Evolutionary conservation across 1,140 invertebrate genomes (phyloP), one percentile per base, ranked within the genome.

Genomic region (Solenopsis invicta): DNA sequence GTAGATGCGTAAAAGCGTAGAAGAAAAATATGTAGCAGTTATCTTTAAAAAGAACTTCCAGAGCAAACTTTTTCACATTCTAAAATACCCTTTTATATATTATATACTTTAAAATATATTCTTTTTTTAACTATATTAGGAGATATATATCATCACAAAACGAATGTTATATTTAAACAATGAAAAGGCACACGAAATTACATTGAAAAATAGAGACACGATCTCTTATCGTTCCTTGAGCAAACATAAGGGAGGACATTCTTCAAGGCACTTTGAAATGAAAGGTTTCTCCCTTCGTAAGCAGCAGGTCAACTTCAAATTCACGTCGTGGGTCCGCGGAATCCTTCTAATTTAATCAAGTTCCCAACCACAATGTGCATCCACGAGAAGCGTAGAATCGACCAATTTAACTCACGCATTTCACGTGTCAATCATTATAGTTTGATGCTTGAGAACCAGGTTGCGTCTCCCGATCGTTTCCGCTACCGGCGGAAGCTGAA

Each of bases 401-500:
- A 85, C 62, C 52, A 69, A 87, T 71, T 69, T 72, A 85, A 80
- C 80, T 66, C 66, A 66, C 82, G 48, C 72, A 88, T 91, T 89
- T 88, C 86, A 77, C 59, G 81, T 91, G 88, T 92, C 89, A 86
- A 91, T 93, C 89, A 91, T 92, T 90, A 87, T 89, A 77, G 86
- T 84, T 88, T 66, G 85, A 24, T 87, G 71, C 82, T 75, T 67
- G 81, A 54, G 88, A 89, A 74, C 41, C 85, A 76, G 66, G 75
- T 50, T 86, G 61, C 50, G 69, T 86, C 71, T 85, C 41, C 87
- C 88, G 90, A 91, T 87, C 88, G 88, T 85, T 94, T 94, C 92
- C 93, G 93, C 86, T 93, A 78, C 89, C 89, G 56, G 90, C 93
- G 93, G 93, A 94, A 93, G 91, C 93, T 72, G 85, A 87, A 91